Evolutionary conservation across 2,113 vertebrate species (phyloP).

Genomic region (Mesembrinibis cayennensis): DNA sequence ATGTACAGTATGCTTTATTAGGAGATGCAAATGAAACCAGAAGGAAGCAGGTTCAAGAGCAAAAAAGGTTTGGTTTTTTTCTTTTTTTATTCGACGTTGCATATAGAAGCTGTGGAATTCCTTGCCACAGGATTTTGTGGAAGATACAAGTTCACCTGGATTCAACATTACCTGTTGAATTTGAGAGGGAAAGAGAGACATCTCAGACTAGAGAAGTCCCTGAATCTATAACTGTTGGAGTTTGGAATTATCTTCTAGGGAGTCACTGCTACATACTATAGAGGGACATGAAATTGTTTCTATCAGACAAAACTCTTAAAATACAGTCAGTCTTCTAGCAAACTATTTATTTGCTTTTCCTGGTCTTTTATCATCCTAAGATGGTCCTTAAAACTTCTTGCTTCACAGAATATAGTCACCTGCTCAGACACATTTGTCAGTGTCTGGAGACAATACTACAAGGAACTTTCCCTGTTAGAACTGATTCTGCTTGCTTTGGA

Average conservation of each 20-base stretch:
- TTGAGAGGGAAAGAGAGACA: neutral
- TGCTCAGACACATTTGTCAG: slow-evolving; percentile 81
- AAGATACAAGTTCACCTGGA: neutral
- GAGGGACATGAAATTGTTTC: neutral
- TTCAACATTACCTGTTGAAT: neutral
- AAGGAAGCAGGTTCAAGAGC: neutral
- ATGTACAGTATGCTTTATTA: neutral
- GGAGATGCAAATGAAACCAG: neutral
- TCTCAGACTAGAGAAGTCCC: neutral
- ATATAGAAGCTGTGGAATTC: neutral
- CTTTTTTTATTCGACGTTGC: neutral
- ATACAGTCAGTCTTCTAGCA: neutral
- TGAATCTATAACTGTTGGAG: neutral
- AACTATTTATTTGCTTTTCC: slow-evolving; percentile 87
- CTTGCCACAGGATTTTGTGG: neutral
- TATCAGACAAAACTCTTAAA: neutral
- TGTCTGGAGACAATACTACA: slow-evolving; percentile 83
- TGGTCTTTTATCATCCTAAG: slow-evolving; percentile 89
- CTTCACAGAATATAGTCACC: slow-evolving; percentile 86
- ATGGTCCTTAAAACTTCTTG: slow-evolving; percentile 89
- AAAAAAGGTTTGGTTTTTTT: neutral
- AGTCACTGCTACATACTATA: neutral
- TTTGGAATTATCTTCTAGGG: neutral
- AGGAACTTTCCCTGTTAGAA: slow-evolving; percentile 88
- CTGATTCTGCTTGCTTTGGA: slow-evolving; percentile 83